These are phyloP conservation scores for Urocolius indicus DNA, from an alignment of 2,113 vertebrate genomes.

Conservation along the genomic window DNA sequence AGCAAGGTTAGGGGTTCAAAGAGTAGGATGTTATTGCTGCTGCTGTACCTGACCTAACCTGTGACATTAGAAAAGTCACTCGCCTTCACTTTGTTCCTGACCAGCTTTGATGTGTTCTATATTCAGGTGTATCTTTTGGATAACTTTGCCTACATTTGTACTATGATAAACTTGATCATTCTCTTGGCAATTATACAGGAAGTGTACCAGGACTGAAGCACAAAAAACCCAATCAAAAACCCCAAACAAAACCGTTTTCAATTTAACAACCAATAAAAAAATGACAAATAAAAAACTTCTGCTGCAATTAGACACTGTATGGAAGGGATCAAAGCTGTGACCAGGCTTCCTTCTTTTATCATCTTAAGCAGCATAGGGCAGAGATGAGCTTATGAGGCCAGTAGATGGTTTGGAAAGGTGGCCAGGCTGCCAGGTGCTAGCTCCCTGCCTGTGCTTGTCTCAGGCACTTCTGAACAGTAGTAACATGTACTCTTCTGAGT, in stretches of 20 bases:
- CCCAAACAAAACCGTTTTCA: background rate
- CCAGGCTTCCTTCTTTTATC: background rate
- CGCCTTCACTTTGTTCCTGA: background rate
- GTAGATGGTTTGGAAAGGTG: background rate
- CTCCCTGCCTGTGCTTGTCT: fast-evolving
- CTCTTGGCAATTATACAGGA: background rate
- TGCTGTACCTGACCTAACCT: background rate
- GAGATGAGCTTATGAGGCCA: background rate
- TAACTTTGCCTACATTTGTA: background rate
- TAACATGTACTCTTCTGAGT: background rate
- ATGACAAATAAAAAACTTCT: background rate
- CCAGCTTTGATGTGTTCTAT: slow-evolving; percentile 1
- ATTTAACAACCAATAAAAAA: background rate
- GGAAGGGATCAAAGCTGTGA: background rate
- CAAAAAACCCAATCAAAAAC: background rate
- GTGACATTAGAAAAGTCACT: background rate
- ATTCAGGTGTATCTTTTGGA: background rate
- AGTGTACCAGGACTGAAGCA: background rate
- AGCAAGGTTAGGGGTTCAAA: background rate
- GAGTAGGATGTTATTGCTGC: background rate
- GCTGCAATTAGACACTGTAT: background rate
- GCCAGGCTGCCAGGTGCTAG: background rate
- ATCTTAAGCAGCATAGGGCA: background rate
- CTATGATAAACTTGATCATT: background rate
- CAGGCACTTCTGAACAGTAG: background rate